Base-by-base conservation (phyloP, 2,888 invertebrate species). In the Diaphora mendica region DNA sequence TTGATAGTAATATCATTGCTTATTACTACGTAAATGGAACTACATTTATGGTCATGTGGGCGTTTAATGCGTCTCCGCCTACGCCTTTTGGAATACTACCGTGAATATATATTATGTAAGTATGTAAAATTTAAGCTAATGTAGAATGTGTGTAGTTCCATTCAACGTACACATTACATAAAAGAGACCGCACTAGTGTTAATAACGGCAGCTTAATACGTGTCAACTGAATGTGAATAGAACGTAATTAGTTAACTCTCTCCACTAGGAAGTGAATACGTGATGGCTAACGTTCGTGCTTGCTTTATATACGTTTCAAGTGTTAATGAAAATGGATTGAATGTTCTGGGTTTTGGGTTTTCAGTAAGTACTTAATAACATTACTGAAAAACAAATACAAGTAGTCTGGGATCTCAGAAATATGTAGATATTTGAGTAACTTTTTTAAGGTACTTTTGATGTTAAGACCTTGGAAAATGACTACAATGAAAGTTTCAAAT, bases 241-340 rank as follows among this genome's bases (percentile, higher is more conserved):
- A 72, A 51, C 42, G 26, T 39, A 68, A 68, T 72, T 72, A 72
- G 64, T 72, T 72, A 68, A 72, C 64, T 64, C 72, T 59, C 64
- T 64, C 72, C 44, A 64, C 68, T 48, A 26, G 26, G 26, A 30
- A 59, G 30, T 1, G 15, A 59, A 59, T 26, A 30, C 26, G 4
- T n/a, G 11, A n/a, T 55, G n/a, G 3, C n/a, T 3, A 55, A 55
- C 3, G 3, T 55, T 11, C 13, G n/a, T n/a, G 11, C 55, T 55
- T 13, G 26, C 26, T 26, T 59, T 26, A 26, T n/a, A 59, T n/a
- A 26, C 26, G 15, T 26, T 59, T 30, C 30, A 26, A 26, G 26
- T 26, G 13, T 13, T 59, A 59, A 30, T 15, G n/a, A 26, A 20
- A 5, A 17, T 20, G 48, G 0, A 20, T 13, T 48, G 5, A 48